Conservation (phyloP, 2,888 invertebrate genomes). For the Pandemis corylana region DNA sequence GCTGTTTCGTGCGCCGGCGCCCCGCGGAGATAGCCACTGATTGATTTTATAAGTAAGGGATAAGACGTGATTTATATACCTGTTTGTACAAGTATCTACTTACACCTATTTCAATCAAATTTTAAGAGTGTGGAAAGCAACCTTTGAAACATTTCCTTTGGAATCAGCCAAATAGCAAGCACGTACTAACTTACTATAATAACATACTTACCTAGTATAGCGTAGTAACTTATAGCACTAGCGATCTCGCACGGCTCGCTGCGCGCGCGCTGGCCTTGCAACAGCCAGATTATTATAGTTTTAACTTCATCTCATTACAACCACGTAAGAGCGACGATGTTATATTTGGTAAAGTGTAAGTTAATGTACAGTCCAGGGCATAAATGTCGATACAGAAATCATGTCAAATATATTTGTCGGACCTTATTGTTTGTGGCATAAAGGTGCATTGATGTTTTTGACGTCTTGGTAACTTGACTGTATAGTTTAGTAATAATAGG, state of each 20-base stretch:
- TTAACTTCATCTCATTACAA: slow-evolving; percentile 1
- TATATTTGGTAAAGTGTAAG: background rate
- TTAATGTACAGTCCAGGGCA: background rate
- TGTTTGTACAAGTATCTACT: too few relatives aligned
- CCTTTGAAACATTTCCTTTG: too few relatives aligned
- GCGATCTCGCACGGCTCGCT: slow-evolving; percentile 22
- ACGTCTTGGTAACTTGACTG: too few relatives aligned
- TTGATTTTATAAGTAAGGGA: too few relatives aligned
- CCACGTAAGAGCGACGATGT: background rate
- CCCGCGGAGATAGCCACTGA: background rate
- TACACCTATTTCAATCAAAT: too few relatives aligned
- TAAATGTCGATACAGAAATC: too few relatives aligned
- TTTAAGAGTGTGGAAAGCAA: too few relatives aligned
- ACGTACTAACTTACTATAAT: background rate
- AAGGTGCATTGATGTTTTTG: too few relatives aligned
- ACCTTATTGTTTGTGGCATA: too few relatives aligned
- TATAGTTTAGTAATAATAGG: too few relatives aligned
- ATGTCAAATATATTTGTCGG: too few relatives aligned
- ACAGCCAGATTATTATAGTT: background rate
- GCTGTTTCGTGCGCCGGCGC: background rate
- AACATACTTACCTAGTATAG: background rate
- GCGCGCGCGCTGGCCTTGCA: slow-evolving; percentile 10
- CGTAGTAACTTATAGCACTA: background rate
- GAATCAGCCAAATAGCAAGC: background rate
- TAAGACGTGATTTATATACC: too few relatives aligned